Percentiles rank a stretch among this genome's conserved stretches.
These are phyloP conservation scores for Zeugodacus cucurbitae DNA, from an alignment of 1,140 invertebrate species.

Conservation along the genomic window DNA sequence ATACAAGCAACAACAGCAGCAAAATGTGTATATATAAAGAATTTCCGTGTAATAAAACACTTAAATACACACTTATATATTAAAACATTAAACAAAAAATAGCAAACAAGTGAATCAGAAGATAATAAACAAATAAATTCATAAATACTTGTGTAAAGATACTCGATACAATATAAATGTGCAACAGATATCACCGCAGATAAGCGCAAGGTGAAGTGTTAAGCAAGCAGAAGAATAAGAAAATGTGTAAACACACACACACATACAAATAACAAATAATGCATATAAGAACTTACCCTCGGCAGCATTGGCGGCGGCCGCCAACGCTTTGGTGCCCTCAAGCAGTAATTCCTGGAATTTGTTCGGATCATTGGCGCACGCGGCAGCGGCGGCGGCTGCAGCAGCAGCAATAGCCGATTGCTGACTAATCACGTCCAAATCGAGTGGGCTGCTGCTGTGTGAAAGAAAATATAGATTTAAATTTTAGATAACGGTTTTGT, in stretches of 20 bases:
- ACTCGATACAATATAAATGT: not conserved
- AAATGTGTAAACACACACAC: not conserved
- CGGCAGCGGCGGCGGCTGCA: slow-evolving; percentile 59
- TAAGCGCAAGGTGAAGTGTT: not conserved
- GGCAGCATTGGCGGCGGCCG: slow-evolving; percentile 67
- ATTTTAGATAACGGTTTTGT: slow-evolving; percentile 13
- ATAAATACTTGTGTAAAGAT: slow-evolving; percentile 12
- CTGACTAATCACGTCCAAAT: slow-evolving; percentile 61
- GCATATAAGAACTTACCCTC: slow-evolving; percentile 61
- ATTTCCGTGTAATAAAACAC: too few species aligned
- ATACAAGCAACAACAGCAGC: not conserved
- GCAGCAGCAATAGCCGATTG: slow-evolving; percentile 61
- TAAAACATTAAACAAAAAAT: not conserved
- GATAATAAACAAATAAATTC: not conserved
- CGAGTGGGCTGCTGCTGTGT: slow-evolving; percentile 55
- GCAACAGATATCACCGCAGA: not conserved
- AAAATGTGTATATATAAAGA: not conserved
- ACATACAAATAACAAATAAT: not conserved
- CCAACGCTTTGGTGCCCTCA: slow-evolving; percentile 79
- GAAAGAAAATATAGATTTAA: not conserved
- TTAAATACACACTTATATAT: not conserved
- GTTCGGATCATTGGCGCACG: slow-evolving; percentile 70
- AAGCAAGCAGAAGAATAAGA: not conserved
- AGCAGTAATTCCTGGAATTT: slow-evolving; percentile 81
- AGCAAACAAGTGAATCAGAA: not conserved